Conservation (phyloP, 1,140 invertebrate species). For the Bathynomus jamesi region DNA sequence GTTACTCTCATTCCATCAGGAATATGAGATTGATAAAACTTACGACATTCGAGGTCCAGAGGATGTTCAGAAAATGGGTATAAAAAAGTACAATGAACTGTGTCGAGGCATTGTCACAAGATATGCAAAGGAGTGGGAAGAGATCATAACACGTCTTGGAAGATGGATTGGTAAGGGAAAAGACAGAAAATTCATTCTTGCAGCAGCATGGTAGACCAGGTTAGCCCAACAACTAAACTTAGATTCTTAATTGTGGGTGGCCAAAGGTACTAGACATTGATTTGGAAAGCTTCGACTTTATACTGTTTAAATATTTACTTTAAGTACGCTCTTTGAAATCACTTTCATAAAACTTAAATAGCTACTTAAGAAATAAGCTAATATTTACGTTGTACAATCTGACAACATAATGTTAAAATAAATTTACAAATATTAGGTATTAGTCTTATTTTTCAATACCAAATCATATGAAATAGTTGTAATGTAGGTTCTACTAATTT, state of each 20-base stretch:
- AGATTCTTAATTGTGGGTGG: conserved; percentile 96
- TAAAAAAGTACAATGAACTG: conserved; percentile 88
- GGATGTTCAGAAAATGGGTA: conserved; percentile 96
- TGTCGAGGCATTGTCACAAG: conserved; percentile 96
- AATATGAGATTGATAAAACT: conserved; percentile 88
- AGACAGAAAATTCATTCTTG: conserved; percentile 87
- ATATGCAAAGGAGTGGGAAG: conserved; percentile 91
- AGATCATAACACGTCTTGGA: conserved; percentile 76
- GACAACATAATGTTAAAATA: too few relatives aligned
- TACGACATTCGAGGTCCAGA: conserved; percentile 90
- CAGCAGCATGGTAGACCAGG: conserved; percentile 96
- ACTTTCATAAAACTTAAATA: too few relatives aligned
- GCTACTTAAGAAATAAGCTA: too few relatives aligned
- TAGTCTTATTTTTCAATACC: too few relatives aligned
- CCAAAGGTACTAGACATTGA: conserved; percentile 98
- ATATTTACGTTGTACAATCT: too few relatives aligned
- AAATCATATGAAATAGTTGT: too few relatives aligned
- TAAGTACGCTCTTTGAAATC: too few relatives aligned
- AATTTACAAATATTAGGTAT: too few relatives aligned
- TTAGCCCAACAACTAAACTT: conserved; percentile 95
- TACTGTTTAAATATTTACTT: not conserved
- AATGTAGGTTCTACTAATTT: too few relatives aligned
- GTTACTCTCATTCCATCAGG: conserved; percentile 43
- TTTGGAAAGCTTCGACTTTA: conserved; percentile 58
- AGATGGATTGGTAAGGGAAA: conserved; percentile 83